Conservation (phyloP, 2,797 vertebrate genomes). For the Cossypha heuglini region DNA sequence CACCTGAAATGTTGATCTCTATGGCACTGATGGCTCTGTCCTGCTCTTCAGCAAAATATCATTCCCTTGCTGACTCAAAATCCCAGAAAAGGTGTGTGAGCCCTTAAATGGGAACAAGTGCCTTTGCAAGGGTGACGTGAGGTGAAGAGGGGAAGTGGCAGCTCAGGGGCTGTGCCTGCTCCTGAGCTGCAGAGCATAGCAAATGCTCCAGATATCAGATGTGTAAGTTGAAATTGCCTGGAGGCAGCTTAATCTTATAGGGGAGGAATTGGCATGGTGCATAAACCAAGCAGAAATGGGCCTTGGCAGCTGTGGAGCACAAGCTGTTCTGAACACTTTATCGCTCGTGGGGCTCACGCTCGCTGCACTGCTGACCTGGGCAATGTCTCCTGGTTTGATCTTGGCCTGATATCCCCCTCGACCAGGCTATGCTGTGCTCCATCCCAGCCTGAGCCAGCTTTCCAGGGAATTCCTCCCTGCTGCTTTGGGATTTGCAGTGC, state of each 20-base stretch:
- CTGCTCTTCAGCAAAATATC: not conserved
- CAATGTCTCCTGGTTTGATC: not conserved
- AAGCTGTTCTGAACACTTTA: constrained; percentile 30
- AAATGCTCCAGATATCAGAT: constrained; percentile 18
- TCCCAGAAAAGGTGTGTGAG: not conserved
- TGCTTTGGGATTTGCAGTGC: not conserved
- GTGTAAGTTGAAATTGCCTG: constrained; percentile 7
- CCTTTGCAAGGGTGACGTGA: not conserved
- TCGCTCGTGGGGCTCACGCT: not conserved
- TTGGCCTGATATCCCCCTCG: not conserved
- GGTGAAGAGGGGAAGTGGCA: constrained; percentile 5
- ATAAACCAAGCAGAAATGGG: constrained; percentile 63
- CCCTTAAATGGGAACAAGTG: not conserved
- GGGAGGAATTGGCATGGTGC: constrained; percentile 14
- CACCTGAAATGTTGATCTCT: not conserved
- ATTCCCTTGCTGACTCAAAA: not conserved
- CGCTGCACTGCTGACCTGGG: not conserved
- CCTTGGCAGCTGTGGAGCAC: constrained; percentile 31
- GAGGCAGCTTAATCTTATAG: constrained; percentile 46
- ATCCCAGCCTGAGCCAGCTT: not conserved
- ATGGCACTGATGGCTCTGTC: not conserved
- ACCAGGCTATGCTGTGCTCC: not conserved
- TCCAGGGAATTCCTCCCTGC: not conserved
- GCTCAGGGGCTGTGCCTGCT: not conserved
- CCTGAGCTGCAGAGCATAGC: not conserved